Evolutionary conservation across 1,140 invertebrate genomes (phyloP), one percentile per base, ranked within the genome.

Genomic region (Hetaerina americana): DNA sequence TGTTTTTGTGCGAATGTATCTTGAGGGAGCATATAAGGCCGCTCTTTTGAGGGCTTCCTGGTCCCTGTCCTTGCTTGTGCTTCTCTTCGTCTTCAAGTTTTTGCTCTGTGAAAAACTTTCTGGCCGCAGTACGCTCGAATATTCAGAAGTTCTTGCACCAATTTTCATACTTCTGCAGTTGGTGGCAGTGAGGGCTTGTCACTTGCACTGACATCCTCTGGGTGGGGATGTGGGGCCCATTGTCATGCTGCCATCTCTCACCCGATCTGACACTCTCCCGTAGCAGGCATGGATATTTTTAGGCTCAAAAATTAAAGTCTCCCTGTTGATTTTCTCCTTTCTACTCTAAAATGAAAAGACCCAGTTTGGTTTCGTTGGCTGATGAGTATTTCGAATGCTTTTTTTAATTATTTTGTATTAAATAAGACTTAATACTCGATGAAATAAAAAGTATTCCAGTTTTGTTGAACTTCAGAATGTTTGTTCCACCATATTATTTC

Each of bases 51-150:
- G 95, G 75, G 88, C 92, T 10, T 84, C 91, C 40, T 97, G 94
- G 91, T 96, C 93, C 80, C 85, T 90, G 67, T 88, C 91, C 73
- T 91, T 93, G 76, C 81, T 97, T 28, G 86, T 92, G 15, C 82
- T 96, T 68, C 86, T 94, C 70, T 96, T 96, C 85, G 87, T 95
- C 29, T 97, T 96, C 78, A 95, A 98, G 80, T 92, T 95, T 82
- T 84, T 98, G 72, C 79, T 98, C 15, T 97, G 94, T 82, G 89
- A 91, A 79, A 96, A 95, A 81, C 81, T 97, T 25, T 87, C 90
- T 76, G 90, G 89, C 27, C 87, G 91, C 77, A 88, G 88, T 70
- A 86, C 84, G 18, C 86, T 95, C 67, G 92, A 94, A 77, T 95
- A 91, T 78, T 95, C 93, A 66, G 95, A 97, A 87, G 90, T 97